A percentile compares a stretch with the other conserved stretches of the same genome.
Conservation (phyloP, 2,888 invertebrate genomes). For the Acronicta alni region DNA sequence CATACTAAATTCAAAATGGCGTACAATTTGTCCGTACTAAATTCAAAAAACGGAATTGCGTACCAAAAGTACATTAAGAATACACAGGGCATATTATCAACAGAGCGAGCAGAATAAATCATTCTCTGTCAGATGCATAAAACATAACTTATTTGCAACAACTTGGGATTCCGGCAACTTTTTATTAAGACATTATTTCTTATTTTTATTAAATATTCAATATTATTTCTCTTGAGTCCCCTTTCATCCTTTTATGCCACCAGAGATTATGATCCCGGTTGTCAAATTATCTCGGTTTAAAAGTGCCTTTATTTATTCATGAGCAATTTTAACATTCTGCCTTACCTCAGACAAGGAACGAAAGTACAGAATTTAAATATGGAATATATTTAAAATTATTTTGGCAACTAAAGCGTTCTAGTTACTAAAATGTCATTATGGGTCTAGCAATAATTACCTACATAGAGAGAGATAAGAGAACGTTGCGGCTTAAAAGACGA, state of each 20-base stretch:
- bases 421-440: too few species aligned
- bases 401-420: too few species aligned
- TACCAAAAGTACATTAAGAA: not conserved
- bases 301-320: constrained; percentile 54
- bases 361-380: constrained; percentile 21
- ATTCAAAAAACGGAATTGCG: constrained; percentile 19
- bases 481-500: too few species aligned
- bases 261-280: constrained; percentile 36
- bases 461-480: too few species aligned
- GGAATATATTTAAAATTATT: not conserved
- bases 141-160: constrained; percentile 36
- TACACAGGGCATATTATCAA: constrained; percentile 10
- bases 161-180: constrained; percentile 21
- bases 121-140: constrained; percentile 24
- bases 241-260: constrained; percentile 18
- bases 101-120: constrained; percentile 16
- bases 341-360: constrained; percentile 34
- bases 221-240: constrained; percentile 9
- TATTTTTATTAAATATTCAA: constrained; percentile 39
- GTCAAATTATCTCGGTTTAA: constrained; percentile 46
- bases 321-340: constrained; percentile 45
- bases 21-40: not conserved
- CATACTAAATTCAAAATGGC: not conserved
- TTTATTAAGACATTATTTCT: constrained; percentile 18
- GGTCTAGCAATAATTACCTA: too few species aligned